Percentiles rank a stretch among this genome's conserved stretches.
Conservation (phyloP, 2,113 vertebrate genomes). For the Brienomyrus brachyistius region DNA sequence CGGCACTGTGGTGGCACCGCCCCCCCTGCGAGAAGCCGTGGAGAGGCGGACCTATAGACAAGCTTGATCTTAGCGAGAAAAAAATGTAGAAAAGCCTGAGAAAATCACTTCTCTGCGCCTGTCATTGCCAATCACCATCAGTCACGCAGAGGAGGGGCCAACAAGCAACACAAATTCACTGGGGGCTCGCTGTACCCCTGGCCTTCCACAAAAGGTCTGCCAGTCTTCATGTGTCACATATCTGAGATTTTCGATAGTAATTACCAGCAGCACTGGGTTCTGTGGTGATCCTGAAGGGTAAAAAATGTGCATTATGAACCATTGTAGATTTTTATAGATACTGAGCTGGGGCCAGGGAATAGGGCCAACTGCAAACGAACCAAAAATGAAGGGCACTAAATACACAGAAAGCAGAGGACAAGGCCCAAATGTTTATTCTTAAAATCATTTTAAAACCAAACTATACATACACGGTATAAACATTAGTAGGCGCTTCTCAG, state of each 20-base stretch:
- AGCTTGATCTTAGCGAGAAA: not conserved
- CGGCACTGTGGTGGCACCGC: not conserved
- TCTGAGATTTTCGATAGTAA: not conserved
- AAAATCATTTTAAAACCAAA: not conserved
- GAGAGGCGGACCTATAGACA: not conserved
- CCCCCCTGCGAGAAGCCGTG: not conserved
- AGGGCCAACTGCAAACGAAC: not conserved
- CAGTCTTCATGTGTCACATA: not conserved
- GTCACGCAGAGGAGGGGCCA: not conserved
- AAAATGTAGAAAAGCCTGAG: not conserved
- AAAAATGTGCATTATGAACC: not conserved
- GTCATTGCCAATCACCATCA: not conserved
- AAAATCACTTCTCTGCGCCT: conserved; percentile 4
- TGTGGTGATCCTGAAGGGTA: not conserved
- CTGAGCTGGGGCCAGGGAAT: not conserved
- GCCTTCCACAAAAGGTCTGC: not conserved
- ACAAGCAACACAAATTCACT: not conserved
- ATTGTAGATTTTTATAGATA: not conserved
- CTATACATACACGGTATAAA: not conserved
- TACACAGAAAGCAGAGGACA: not conserved
- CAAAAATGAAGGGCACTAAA: not conserved
- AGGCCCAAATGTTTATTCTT: not conserved
- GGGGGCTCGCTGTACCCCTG: not conserved
- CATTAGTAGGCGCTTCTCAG: not conserved
- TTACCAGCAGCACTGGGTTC: not conserved